phyloP scores from a whole-genome alignment of 2,888 invertebrate species.

The Epistrophe eligans region DNA sequence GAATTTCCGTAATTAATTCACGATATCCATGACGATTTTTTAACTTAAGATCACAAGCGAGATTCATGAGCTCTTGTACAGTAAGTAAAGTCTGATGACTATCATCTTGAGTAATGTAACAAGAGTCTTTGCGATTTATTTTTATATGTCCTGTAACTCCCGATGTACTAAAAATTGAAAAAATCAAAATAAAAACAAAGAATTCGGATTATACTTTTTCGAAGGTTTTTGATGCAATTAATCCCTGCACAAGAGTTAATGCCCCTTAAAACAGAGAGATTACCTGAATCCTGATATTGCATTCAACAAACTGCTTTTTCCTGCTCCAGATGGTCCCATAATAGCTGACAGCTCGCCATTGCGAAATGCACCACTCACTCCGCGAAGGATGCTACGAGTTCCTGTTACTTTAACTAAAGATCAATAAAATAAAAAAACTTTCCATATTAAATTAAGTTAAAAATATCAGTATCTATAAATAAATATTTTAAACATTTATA shows the following conservation, averaged over 20 bases:
- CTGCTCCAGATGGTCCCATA: constrained; percentile 89
- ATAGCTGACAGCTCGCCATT: constrained; percentile 88
- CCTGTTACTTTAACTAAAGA: constrained; percentile 84
- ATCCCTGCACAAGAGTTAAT: too few relatives aligned
- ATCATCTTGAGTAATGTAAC: constrained; percentile 93
- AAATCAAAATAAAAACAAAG: background rate
- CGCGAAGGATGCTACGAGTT: constrained; percentile 86
- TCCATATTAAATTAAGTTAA: background rate
- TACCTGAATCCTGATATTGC: constrained; percentile 91
- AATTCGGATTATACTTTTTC: too few relatives aligned
- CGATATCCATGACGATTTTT: constrained; percentile 79
- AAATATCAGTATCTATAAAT: background rate
- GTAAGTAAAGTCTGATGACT: constrained; percentile 89
- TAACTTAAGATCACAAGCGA: constrained; percentile 91
- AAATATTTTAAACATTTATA: too few relatives aligned
- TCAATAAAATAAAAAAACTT: constrained; percentile 76
- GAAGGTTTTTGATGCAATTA: too few relatives aligned
- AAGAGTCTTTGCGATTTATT: constrained; percentile 90
- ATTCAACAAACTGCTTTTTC: constrained; percentile 91
- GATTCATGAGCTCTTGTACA: constrained; percentile 90
- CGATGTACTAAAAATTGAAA: constrained; percentile 85
- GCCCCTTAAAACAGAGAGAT: background rate
- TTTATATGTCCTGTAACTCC: constrained; percentile 88
- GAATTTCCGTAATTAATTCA: constrained; percentile 81
- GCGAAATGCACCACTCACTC: constrained; percentile 87